A percentile compares a stretch with the other conserved stretches of the same genome.
Evolutionary conservation across 2,888 invertebrate genomes (phyloP).

Genomic region (Parnassius orleans): DNA sequence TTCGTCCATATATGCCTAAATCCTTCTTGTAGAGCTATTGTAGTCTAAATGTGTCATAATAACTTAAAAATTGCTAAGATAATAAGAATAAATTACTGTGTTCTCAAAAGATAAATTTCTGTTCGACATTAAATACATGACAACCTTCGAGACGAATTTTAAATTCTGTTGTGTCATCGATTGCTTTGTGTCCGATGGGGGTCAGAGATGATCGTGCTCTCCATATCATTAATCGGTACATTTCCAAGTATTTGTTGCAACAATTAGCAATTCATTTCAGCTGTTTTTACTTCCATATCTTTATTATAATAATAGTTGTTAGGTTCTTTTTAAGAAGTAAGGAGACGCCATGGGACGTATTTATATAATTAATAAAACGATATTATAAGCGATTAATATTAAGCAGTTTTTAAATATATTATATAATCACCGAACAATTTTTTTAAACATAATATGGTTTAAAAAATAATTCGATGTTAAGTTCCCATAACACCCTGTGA

Average conservation of each 20-base stretch:
- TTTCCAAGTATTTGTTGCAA: constrained; percentile 38
- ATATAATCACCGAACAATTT: too few species aligned
- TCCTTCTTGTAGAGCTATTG: too few species aligned
- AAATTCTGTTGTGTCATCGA: constrained; percentile 55
- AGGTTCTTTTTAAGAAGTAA: neutral
- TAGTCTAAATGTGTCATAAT: too few species aligned
- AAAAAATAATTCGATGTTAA: neutral
- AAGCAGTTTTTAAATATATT: too few species aligned
- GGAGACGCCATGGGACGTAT: too few species aligned
- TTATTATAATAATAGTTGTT: neutral
- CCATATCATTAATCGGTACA: constrained; percentile 48
- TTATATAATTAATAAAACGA: too few species aligned
- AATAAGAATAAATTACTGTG: neutral
- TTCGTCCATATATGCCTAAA: too few species aligned
- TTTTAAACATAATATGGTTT: neutral
- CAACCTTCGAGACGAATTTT: constrained; percentile 18
- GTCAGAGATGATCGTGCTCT: constrained; percentile 51
- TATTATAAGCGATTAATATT: too few species aligned
- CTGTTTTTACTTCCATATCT: neutral
- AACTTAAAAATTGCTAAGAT: too few species aligned
- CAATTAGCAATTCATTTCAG: constrained; percentile 35
- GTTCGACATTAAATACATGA: neutral
- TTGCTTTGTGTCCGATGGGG: constrained; percentile 61
- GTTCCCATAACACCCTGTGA: constrained; percentile 61
- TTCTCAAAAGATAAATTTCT: too few species aligned